A percentile compares a stretch with the other conserved stretches of the same genome.
phyloP scores from a whole-genome alignment of 2,113 vertebrate species.

The Sylvicapra grimmia region DNA sequence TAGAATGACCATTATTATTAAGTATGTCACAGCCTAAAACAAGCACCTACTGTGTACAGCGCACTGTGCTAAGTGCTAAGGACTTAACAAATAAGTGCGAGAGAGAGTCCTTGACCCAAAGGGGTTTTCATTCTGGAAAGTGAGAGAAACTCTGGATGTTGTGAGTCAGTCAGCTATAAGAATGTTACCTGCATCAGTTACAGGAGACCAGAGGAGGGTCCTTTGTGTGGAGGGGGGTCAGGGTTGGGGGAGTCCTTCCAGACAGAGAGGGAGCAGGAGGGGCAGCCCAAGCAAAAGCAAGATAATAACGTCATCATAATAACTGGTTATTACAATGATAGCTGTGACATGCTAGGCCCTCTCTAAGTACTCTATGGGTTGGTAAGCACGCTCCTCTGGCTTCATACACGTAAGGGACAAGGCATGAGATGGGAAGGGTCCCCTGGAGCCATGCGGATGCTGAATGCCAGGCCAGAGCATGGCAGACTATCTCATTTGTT shows the following conservation, averaged over 20 bases:
- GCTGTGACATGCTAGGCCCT: neutral
- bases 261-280: neutral
- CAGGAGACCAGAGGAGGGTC: neutral
- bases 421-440: neutral
- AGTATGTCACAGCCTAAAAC: too few relatives aligned
- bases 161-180: neutral
- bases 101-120: neutral
- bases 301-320: neutral
- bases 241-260: too few relatives aligned
- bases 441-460: neutral
- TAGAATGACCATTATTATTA: neutral
- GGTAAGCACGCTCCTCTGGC: neutral
- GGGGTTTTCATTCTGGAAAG: neutral
- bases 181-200: neutral
- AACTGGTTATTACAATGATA: neutral
- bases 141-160: neutral
- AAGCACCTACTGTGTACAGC: neutral
- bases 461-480: neutral
- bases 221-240: neutral
- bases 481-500: neutral
- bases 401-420: accelerated
- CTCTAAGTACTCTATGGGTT: neutral
- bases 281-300: neutral
- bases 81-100: neutral
- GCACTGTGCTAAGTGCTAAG: neutral